A percentile compares a stretch with the other conserved stretches of the same genome.
These are phyloP conservation scores for Synergus japonicus DNA, from an alignment of 2,888 invertebrate species.

Conservation along the genomic window DNA sequence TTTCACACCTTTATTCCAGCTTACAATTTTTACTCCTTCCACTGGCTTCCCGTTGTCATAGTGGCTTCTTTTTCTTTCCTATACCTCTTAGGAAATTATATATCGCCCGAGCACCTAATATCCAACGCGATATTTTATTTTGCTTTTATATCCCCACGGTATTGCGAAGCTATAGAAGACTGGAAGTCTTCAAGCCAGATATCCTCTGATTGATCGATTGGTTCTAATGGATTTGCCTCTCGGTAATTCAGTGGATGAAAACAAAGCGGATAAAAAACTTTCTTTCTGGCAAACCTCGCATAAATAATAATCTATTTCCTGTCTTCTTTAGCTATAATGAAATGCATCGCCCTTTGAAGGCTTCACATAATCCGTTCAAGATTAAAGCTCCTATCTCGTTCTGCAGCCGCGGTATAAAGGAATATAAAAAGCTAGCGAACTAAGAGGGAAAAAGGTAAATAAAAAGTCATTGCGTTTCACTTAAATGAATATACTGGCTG, in stretches of 20 bases:
- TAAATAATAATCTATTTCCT: conserved; percentile 57
- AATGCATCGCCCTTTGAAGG: conserved; percentile 67
- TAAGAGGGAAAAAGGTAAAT: conserved; percentile 13
- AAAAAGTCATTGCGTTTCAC: not conserved
- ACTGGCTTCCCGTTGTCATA: conserved; percentile 14
- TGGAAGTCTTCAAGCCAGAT: conserved; percentile 27
- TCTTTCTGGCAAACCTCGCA: conserved; percentile 17
- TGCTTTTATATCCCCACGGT: conserved; percentile 24
- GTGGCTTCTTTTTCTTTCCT: conserved; percentile 8
- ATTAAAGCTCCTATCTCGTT: conserved; percentile 62
- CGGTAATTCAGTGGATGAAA: conserved; percentile 13
- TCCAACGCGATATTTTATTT: conserved; percentile 25
- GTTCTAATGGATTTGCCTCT: conserved; percentile 11
- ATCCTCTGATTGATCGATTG: conserved; percentile 33
- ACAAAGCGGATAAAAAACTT: conserved; percentile 23
- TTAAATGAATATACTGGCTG: not conserved
- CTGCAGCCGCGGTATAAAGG: conserved; percentile 41
- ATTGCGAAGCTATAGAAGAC: conserved; percentile 8
- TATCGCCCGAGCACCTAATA: conserved; percentile 31
- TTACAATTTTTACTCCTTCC: conserved; percentile 27
- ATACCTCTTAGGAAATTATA: conserved; percentile 35
- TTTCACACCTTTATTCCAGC: conserved; percentile 34
- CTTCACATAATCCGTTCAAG: conserved; percentile 66
- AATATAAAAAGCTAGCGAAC: conserved; percentile 2
- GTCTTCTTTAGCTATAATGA: conserved; percentile 57